Percentiles rank a stretch among this genome's conserved stretches.
Conservation (phyloP, 2,113 vertebrate species). For the Brienomyrus brachyistius region DNA sequence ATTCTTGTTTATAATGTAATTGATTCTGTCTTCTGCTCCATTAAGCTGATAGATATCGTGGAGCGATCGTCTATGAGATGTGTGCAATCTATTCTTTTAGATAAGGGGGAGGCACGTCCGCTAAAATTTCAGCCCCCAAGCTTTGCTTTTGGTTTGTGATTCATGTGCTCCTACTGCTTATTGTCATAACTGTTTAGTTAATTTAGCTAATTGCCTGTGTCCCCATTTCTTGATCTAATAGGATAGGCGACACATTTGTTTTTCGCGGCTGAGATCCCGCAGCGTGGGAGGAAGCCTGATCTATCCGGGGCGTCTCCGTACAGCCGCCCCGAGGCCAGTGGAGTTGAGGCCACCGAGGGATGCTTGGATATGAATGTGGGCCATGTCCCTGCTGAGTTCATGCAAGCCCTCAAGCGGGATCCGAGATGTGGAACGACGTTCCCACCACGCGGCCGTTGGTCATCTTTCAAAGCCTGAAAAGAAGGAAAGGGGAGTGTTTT, state of each 20-base stretch:
- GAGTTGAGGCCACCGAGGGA: too few relatives aligned
- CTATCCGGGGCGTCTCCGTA: not conserved
- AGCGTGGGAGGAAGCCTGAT: not conserved
- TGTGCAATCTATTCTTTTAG: constrained; percentile 18
- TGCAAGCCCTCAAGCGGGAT: not conserved
- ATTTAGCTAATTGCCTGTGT: constrained; percentile 7
- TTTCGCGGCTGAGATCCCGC: not conserved
- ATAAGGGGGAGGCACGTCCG: not conserved
- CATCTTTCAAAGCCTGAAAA: not conserved
- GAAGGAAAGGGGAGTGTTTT: not conserved
- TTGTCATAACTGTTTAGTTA: not conserved
- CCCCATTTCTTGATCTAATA: constrained; percentile 1
- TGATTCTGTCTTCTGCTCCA: constrained; percentile 58
- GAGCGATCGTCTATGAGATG: constrained; percentile 47
- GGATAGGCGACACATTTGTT: not conserved
- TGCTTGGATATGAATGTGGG: too few relatives aligned
- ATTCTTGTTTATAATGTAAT: constrained; percentile 58
- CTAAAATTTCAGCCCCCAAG: not conserved
- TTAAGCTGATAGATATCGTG: constrained; percentile 56
- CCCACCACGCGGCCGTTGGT: not conserved
- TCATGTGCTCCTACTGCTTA: not conserved
- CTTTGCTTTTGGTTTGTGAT: not conserved
- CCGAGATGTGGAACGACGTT: not conserved
- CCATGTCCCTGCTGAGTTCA: not conserved
- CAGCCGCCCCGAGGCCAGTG: not conserved